Percentiles rank a stretch among this genome's conserved stretches.
Conservation (phyloP, 2,113 vertebrate genomes). For the Canis aureus region DNA sequence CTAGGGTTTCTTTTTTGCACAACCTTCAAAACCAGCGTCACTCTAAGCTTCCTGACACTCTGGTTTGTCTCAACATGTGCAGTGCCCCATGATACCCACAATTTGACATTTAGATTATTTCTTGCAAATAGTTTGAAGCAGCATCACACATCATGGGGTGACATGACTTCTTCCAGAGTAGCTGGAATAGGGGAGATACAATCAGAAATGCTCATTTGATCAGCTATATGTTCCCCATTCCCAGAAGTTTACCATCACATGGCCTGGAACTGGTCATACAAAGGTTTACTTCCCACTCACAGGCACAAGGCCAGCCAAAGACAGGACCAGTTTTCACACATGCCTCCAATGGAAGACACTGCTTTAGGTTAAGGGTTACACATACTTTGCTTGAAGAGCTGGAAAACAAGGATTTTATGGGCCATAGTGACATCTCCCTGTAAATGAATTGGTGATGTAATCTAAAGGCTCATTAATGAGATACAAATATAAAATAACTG, state of each 20-base stretch:
- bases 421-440: neutral
- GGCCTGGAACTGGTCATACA: neutral
- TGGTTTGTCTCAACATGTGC: conserved; percentile 75
- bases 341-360: conserved; percentile 45
- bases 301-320: neutral
- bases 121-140: conserved; percentile 73
- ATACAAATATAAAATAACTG: conserved; percentile 71
- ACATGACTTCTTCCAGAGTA: conserved; percentile 42
- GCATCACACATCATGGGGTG: conserved; percentile 50
- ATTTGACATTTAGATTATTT: conserved; percentile 79
- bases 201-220: conserved; percentile 49
- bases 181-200: conserved; percentile 46
- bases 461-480: conserved; percentile 77
- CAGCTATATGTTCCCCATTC: neutral
- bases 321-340: conserved; percentile 50
- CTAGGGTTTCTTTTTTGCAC: neutral
- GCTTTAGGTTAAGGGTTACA: conserved; percentile 55
- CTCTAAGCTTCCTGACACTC: conserved; percentile 60
- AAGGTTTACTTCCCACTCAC: conserved; percentile 17
- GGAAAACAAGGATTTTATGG: conserved; percentile 49
- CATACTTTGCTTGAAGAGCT: conserved; percentile 29
- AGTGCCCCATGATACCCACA: conserved; percentile 63
- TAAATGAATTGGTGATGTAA: conserved; percentile 64
- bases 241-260: neutral
- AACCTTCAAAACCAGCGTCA: conserved; percentile 26